Percentiles rank a stretch among this genome's conserved stretches.
These are phyloP conservation scores for Vollenhovia emeryi DNA, from an alignment of 1,140 invertebrate species.

Conservation along the genomic window DNA sequence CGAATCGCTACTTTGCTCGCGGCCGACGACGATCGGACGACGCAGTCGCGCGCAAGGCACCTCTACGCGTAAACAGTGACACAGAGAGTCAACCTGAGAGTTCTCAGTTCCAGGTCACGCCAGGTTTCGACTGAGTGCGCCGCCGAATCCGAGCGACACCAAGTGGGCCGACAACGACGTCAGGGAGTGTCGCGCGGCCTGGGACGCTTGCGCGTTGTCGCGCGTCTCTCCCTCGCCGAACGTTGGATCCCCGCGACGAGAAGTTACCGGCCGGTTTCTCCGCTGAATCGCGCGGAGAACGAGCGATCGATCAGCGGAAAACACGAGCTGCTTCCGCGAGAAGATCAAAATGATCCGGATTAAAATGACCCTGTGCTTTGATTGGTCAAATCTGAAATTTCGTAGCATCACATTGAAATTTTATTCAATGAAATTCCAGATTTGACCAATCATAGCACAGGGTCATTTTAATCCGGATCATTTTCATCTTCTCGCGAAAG, in stretches of 20 bases:
- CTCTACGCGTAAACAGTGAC: neutral
- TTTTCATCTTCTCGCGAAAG: no score
- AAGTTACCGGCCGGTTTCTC: neutral
- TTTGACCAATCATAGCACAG: no score
- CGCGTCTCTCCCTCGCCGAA: neutral
- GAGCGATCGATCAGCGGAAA: no score
- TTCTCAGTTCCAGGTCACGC: neutral
- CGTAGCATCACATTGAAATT: no score
- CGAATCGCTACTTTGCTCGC: neutral
- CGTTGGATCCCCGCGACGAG: neutral
- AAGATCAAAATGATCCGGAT: no score
- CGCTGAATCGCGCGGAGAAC: no score
- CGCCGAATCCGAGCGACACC: conserved; percentile 30
- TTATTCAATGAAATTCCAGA: no score
- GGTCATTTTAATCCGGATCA: no score
- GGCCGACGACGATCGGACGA: neutral
- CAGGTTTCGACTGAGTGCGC: conserved; percentile 21
- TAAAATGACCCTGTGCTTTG: no score
- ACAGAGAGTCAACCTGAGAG: neutral
- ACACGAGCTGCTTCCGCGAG: no score
- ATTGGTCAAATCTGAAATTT: no score
- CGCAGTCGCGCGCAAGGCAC: neutral
- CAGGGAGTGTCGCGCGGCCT: neutral
- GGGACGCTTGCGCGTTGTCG: conserved; percentile 53
- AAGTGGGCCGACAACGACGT: conserved; percentile 34